Evolutionary conservation across 2,888 invertebrate genomes (phyloP).

Genomic region (Bombylius discolor): DNA sequence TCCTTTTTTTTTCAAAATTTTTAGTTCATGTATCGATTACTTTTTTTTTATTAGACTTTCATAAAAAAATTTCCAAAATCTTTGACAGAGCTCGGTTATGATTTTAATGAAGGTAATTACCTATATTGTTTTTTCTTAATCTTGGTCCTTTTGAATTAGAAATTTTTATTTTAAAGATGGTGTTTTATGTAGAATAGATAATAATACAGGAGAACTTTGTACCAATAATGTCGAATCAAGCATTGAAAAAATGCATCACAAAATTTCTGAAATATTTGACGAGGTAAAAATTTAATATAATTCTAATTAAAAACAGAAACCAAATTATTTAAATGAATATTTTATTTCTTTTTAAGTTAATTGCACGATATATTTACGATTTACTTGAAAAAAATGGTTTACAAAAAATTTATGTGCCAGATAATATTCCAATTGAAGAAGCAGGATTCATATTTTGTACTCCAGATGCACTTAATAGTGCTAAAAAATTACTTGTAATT

Average conservation of each 20-base stretch:
- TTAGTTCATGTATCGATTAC: too few relatives aligned
- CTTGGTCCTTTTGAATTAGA: too few relatives aligned
- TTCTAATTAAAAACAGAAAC: constrained; percentile 1
- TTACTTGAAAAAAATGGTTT: constrained; percentile 47
- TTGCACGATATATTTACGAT: constrained; percentile 56
- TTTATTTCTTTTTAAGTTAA: constrained; percentile 35
- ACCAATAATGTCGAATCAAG: constrained; percentile 50
- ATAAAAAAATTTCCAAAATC: not conserved
- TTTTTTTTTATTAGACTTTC: too few relatives aligned
- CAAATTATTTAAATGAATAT: too few relatives aligned
- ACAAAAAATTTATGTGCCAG: constrained; percentile 45
- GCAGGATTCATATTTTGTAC: constrained; percentile 57
- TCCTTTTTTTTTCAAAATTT: too few relatives aligned
- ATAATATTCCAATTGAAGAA: constrained; percentile 32
- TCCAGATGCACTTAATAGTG: constrained; percentile 44
- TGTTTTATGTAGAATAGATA: constrained; percentile 46
- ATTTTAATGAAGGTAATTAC: not conserved
- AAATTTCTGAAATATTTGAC: constrained; percentile 58
- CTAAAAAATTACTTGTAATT: constrained; percentile 49
- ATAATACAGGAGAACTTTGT: constrained; percentile 38
- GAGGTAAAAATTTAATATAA: constrained; percentile 32
- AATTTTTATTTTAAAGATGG: constrained; percentile 41
- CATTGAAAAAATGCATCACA: constrained; percentile 53
- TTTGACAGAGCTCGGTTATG: not conserved
- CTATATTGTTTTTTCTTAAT: too few relatives aligned